Percentiles rank a stretch among this genome's conserved stretches.
phyloP scores from a whole-genome alignment of 1,140 invertebrate genomes.

The Hycleus phaleratus region DNA sequence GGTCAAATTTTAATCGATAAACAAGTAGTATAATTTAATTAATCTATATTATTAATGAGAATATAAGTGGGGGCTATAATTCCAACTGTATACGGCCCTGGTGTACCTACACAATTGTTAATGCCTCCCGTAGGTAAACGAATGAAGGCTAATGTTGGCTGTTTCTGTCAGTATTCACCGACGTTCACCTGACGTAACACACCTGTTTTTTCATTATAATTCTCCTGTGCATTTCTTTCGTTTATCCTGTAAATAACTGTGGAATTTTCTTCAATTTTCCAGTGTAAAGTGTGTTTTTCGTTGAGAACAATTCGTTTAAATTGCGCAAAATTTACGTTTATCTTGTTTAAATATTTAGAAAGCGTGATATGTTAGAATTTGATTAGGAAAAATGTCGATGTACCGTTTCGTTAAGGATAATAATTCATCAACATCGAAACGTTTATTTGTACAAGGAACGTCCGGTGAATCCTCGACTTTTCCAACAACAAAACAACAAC shows the following conservation, averaged over 20 bases:
- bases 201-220: slow-evolving; percentile 15
- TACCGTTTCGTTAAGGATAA: slow-evolving; percentile 65
- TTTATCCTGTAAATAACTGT: slow-evolving; percentile 1
- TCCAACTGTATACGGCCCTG: slow-evolving; percentile 37
- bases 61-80: background rate
- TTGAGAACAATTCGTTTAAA: background rate
- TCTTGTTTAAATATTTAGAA: background rate
- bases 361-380: background rate
- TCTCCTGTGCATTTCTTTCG: slow-evolving; percentile 9
- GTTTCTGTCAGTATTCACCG: slow-evolving; percentile 23
- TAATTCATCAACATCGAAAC: slow-evolving; percentile 29
- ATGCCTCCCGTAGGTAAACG: slow-evolving; percentile 5
- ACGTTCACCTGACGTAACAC: slow-evolving; percentile 36
- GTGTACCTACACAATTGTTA: slow-evolving; percentile 16
- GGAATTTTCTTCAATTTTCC: background rate
- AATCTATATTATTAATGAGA: too few species aligned
- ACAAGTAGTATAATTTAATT: background rate
- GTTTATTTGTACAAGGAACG: slow-evolving; percentile 74
- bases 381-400: slow-evolving; percentile 47
- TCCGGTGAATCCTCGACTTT: slow-evolving; percentile 46
- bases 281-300: background rate
- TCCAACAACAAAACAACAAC: slow-evolving; percentile 30
- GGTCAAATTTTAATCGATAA: background rate
- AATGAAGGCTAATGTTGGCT: slow-evolving; percentile 15
- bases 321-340: background rate